Base-by-base conservation (phyloP, 2,888 invertebrate species). In the Catocala fraxini region DNA sequence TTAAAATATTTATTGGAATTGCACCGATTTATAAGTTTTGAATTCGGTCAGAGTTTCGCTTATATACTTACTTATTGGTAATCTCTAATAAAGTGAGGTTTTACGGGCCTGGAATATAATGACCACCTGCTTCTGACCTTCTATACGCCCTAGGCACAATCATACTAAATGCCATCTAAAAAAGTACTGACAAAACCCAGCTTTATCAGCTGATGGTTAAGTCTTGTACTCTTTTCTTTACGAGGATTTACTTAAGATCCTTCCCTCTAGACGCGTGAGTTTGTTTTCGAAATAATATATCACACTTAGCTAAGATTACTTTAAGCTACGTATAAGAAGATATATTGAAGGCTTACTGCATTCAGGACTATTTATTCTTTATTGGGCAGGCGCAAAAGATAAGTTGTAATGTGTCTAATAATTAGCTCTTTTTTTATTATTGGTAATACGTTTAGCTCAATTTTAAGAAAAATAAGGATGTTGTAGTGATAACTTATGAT, bases 281-380 rank as follows among this genome's bases (percentile, higher is more conserved):
- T 89, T 90, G 86, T 87, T 89, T 90, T 82, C 80, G 65, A 80
- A 84, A 87, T 87, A 89, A 90, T 91, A 89, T 86, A 90, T 91
- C 88, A 89, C 89, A 87, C 87, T 90, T 88, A 89, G 82, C 85
- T 67, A 80, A 86, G 89, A 91, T 90, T 91, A 89, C 85, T 85
- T 79, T 83, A 89, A 89, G 88, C 87, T 75, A 72, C 75, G 80
- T 84, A 81, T 83, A 83, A 78, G 82, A 85, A 89, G 90, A 90
- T 87, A 87, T 89, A 90, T 90, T 77, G 87, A 77, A 78, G 83
- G 84, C 83, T 87, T 88, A 87, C 83, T 82, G 77, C 70, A 75
- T 81, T 83, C 71, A 66, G 75, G 70, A 75, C 73, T 80, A 79
- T 85, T 82, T 81, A 81, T 84, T 80, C 77, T 79, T 81, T 79